phyloP scores from a whole-genome alignment of 2,888 invertebrate species.

The Cosmorhoe ocellata region DNA sequence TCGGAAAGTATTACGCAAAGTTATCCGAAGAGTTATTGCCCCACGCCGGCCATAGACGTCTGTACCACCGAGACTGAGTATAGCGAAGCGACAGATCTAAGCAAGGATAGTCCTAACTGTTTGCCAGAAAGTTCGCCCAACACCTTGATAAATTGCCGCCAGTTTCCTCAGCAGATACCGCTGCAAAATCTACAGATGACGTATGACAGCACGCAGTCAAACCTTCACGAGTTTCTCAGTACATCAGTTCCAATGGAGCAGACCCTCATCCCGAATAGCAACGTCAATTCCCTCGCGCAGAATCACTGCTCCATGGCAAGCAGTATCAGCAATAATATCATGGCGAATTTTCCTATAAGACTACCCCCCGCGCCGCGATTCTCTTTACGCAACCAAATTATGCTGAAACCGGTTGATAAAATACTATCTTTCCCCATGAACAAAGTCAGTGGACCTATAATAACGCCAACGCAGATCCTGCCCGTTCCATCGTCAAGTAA shows the following conservation, averaged over 20 bases:
- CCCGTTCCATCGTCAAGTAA: slow-evolving; percentile 70
- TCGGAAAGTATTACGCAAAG: slow-evolving; percentile 63
- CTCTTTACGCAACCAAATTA: slow-evolving; percentile 64
- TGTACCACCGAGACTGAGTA: slow-evolving; percentile 45
- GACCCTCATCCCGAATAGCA: slow-evolving; percentile 56
- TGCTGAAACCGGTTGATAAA: slow-evolving; percentile 66
- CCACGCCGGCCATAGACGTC: slow-evolving; percentile 43
- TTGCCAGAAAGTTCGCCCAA: slow-evolving; percentile 66
- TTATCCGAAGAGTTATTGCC: slow-evolving; percentile 61
- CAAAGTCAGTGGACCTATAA: slow-evolving; percentile 71
- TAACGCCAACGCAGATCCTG: slow-evolving; percentile 70
- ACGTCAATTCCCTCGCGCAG: slow-evolving; percentile 55
- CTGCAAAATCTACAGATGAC: slow-evolving; percentile 46
- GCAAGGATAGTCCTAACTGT: slow-evolving; percentile 70
- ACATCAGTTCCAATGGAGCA: slow-evolving; percentile 63
- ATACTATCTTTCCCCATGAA: slow-evolving; percentile 58
- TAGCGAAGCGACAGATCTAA: slow-evolving; percentile 60
- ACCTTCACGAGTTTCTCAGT: slow-evolving; percentile 63
- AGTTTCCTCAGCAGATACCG: slow-evolving; percentile 55
- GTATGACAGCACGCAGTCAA: slow-evolving; percentile 57
- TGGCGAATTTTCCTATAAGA: slow-evolving; percentile 73
- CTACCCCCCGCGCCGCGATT: slow-evolving; percentile 60
- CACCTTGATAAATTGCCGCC: slow-evolving; percentile 61
- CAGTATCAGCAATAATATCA: slow-evolving; percentile 63
- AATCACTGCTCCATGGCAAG: slow-evolving; percentile 57